Conservation (phyloP, 2,888 invertebrate genomes). For the Digitonthophagus gazella region DNA sequence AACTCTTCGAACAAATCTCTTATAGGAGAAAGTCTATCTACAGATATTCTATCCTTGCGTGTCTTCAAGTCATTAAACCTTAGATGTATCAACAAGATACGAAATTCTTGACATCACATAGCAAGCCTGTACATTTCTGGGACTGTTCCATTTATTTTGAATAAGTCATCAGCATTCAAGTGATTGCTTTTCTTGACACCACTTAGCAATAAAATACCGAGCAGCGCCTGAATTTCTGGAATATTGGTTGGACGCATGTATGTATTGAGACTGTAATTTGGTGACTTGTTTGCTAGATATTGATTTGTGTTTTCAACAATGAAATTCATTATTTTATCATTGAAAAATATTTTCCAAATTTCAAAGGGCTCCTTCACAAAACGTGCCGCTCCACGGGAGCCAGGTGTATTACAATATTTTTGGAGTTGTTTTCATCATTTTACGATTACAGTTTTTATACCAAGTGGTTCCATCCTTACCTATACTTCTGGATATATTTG, state of each 20-base stretch:
- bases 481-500: too few species aligned
- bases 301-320: too few species aligned
- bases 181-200: slow-evolving; percentile 29
- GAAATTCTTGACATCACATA: slow-evolving; percentile 32
- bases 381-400: too few species aligned
- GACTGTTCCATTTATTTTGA: slow-evolving; percentile 33
- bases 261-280: slow-evolving; percentile 20
- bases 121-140: slow-evolving; percentile 33
- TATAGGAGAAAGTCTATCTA: slow-evolving; percentile 24
- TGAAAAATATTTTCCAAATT: too few species aligned
- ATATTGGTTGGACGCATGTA: slow-evolving; percentile 28
- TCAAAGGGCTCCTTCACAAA: too few species aligned
- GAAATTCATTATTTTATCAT: too few species aligned
- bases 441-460: too few species aligned
- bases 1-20: not conserved
- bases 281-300: slow-evolving; percentile 11
- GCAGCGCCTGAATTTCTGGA: slow-evolving; percentile 34
- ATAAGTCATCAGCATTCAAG: slow-evolving; percentile 29
- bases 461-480: too few species aligned
- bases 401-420: too few species aligned
- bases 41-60: slow-evolving; percentile 24
- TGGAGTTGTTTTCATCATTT: too few species aligned
- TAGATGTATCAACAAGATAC: slow-evolving; percentile 29
- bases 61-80: slow-evolving; percentile 31
- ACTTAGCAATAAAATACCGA: slow-evolving; percentile 36